Evolutionary conservation across 2,797 vertebrate species (phyloP).

Genomic region (Enteromius radiatus): DNA sequence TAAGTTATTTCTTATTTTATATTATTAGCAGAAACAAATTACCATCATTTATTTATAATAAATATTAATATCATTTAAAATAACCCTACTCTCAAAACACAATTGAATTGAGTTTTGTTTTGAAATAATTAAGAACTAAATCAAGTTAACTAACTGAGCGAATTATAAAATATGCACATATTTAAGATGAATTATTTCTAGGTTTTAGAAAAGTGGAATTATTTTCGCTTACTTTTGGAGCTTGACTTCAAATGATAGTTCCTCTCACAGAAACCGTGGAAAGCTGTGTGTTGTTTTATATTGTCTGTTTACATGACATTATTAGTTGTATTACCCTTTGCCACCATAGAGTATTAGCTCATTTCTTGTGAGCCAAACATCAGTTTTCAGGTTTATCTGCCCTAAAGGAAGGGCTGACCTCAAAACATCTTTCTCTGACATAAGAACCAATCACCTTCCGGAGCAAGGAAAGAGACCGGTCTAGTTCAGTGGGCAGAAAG

Average conservation of each 20-base stretch:
- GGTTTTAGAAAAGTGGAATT: background rate
- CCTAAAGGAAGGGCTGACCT: constrained; percentile 43
- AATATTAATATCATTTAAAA: background rate
- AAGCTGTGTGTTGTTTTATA: background rate
- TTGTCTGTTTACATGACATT: background rate
- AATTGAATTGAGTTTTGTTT: background rate
- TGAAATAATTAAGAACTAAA: background rate
- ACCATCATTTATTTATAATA: background rate
- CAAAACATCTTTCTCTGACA: constrained; percentile 42
- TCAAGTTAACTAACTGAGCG: background rate
- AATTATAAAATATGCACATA: background rate
- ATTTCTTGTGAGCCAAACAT: constrained; percentile 25
- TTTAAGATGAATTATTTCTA: background rate
- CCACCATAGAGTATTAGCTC: background rate
- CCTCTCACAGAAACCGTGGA: background rate
- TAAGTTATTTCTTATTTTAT: background rate
- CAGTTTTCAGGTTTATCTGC: constrained; percentile 32
- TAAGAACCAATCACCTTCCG: constrained; percentile 47
- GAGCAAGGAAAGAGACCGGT: constrained; percentile 37
- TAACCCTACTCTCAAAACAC: background rate
- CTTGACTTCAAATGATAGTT: background rate
- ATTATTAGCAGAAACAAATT: background rate
- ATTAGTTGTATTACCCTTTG: background rate
- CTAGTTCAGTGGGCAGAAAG: constrained; percentile 42
- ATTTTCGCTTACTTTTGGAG: background rate